A percentile compares a stretch with the other conserved stretches of the same genome.
These are phyloP conservation scores for Calliphora vomitoria DNA, from an alignment of 2,888 invertebrate species.

Conservation along the genomic window DNA sequence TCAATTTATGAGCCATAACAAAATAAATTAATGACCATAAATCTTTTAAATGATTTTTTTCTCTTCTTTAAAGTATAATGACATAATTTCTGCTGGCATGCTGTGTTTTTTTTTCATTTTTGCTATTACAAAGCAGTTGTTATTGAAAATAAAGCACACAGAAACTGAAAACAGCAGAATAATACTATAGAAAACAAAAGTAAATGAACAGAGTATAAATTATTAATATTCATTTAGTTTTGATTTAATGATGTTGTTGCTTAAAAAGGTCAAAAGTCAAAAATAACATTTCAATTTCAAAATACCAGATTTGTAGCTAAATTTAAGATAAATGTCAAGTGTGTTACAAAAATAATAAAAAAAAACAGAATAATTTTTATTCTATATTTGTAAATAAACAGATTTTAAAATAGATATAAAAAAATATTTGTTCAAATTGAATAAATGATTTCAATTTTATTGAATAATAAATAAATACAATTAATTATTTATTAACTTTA, in stretches of 20 bases:
- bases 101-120: not conserved
- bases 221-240: not conserved
- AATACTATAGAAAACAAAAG: not conserved
- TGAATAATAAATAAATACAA: no score
- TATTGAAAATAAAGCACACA: not conserved
- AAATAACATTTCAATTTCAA: not conserved
- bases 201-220: not conserved
- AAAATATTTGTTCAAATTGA: no score
- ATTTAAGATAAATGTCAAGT: not conserved
- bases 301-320: not conserved
- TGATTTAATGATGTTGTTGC: not conserved
- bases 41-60: not conserved
- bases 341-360: not conserved
- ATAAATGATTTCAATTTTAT: no score
- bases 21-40: not conserved
- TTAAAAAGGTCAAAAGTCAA: not conserved
- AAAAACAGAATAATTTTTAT: no score
- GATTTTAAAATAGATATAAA: no score
- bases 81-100: not conserved
- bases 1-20: not conserved
- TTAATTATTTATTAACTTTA: no score
- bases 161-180: not conserved
- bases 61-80: not conserved
- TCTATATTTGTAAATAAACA: no score
- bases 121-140: not conserved